Percentiles rank a stretch among this genome's conserved stretches.
These are phyloP conservation scores for Gila robusta DNA, from an alignment of 2,797 vertebrate species.

Conservation along the genomic window DNA sequence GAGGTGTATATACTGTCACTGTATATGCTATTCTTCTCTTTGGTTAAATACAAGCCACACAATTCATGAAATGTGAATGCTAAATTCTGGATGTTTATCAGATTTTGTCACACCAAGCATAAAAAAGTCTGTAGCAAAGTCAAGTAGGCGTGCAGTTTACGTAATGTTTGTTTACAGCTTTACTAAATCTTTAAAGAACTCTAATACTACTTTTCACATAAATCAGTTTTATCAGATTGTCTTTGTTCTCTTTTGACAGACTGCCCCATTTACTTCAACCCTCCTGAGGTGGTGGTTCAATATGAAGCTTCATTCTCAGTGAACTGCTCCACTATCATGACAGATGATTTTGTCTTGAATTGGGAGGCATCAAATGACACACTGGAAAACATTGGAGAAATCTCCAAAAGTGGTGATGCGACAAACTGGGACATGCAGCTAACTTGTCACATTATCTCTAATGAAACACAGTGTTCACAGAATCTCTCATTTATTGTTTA, in stretches of 20 bases:
- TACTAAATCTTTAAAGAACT: not conserved
- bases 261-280: too few relatives aligned
- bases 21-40: not conserved
- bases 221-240: too few relatives aligned
- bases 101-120: not conserved
- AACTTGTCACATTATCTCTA: too few relatives aligned
- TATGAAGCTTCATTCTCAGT: constrained; percentile 61
- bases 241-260: too few relatives aligned
- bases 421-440: too few relatives aligned
- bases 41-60: not conserved
- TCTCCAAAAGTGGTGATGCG: constrained; percentile 27
- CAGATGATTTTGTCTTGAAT: fast-evolving
- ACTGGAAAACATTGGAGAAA: fast-evolving
- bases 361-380: constrained; percentile 53
- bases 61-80: not conserved
- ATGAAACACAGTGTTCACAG: too few relatives aligned
- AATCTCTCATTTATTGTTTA: too few relatives aligned
- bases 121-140: not conserved
- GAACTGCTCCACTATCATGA: constrained; percentile 54
- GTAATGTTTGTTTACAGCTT: not conserved
- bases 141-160: not conserved
- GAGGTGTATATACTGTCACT: too few relatives aligned
- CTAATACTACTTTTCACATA: not conserved
- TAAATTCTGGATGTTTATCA: not conserved
- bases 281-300: constrained; percentile 56